phyloP scores from a whole-genome alignment of 2,113 vertebrate genomes.

The Lepus europaeus region DNA sequence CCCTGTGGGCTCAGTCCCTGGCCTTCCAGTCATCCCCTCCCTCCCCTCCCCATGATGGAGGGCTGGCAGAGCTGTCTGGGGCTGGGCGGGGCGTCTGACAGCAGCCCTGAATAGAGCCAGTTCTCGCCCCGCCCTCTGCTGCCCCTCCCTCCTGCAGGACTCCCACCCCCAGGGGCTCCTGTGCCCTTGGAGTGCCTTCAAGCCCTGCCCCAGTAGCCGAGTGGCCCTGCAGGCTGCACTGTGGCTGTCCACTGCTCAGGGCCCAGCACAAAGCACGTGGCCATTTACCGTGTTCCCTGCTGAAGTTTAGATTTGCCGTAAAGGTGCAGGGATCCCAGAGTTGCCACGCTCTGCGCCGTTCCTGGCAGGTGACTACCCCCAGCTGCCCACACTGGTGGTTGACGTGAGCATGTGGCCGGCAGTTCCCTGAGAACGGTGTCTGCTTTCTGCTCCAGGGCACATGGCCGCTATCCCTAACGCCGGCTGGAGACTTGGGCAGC shows the following conservation, averaged over 20 bases:
- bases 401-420: too few relatives aligned
- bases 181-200: background rate
- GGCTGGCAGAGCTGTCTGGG: too few relatives aligned
- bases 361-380: too few relatives aligned
- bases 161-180: background rate
- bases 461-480: background rate
- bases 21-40: background rate
- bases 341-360: too few relatives aligned
- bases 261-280: fast-evolving
- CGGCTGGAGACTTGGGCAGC: background rate
- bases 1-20: background rate
- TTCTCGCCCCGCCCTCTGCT: background rate
- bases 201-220: background rate
- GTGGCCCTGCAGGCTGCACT: too few relatives aligned
- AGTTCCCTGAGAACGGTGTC: too few relatives aligned
- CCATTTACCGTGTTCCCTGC: background rate
- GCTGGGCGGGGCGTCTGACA: background rate
- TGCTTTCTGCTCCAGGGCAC: background rate
- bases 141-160: background rate
- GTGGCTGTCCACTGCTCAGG: too few relatives aligned
- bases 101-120: background rate
- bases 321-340: background rate
- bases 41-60: background rate
- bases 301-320: background rate
- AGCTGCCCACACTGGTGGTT: too few relatives aligned